Evolutionary conservation across 2,888 invertebrate species (phyloP), one percentile per base, ranked within the genome.

Genomic region (Antheraea assamensis): DNA sequence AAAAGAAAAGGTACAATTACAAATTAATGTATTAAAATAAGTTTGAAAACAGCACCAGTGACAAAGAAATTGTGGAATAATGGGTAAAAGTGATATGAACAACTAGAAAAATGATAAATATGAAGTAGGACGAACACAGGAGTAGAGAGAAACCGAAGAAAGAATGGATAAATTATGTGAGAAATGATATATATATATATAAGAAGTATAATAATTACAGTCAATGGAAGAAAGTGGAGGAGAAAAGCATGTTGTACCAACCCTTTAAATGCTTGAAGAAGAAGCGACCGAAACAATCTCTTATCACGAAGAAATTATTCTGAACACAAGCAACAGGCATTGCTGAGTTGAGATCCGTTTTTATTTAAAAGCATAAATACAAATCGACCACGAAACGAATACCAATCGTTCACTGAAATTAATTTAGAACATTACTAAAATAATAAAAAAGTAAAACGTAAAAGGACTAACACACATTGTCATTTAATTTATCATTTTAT

Each of bases 401-500:
- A 58, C 58, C 1, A 2, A n/a, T 58, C n/a, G 3, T 58, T 5
- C 58, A 58, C 21, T n/a, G 7, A 58, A 58, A 58, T 24, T 58
- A 24, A 13, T 58, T 24, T 24, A 24, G 10, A 0, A 8, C n/a
- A 27, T 61, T 61, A 27, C 1, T 61, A 61, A 13, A 30, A 17
- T 13, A 68, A 35, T 35, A 35, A 31, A 30, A 66, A 15, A 66
- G 27, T 30, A 64, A 35, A 70, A 58, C 24, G 24, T 52, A 27
- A 68, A 42, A 72, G 5, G 42, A 21, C 24, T 73, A 21, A 42
- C 58, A 47, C 31, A n/a, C 3, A 71, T 42, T 58, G 21, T 70
- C 66, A 27, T 73, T 24, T 58, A 58, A 73, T 70, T 42, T 42
- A 42, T 42, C 10, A 42, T 42, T 68, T 55, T 70, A 52, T 58